Percentiles rank a stretch among this genome's conserved stretches.
These are phyloP conservation scores for Silvanus unidentatus DNA, from an alignment of 2,888 invertebrate genomes.

Conservation along the genomic window DNA sequence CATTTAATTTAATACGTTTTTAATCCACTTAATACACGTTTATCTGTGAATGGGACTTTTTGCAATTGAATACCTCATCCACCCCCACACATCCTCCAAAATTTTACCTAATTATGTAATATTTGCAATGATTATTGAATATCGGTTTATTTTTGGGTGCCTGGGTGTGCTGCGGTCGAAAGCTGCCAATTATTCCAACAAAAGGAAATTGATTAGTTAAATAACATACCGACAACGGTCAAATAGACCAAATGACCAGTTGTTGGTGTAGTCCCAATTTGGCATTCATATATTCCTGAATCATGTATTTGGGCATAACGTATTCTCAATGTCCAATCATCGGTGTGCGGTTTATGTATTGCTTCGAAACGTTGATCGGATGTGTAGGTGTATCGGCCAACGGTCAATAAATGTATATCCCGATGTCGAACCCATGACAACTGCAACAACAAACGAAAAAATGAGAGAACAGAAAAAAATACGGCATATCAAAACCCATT, in stretches of 20 bases:
- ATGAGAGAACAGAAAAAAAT: background rate
- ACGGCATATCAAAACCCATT: too few relatives aligned
- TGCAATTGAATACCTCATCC: too few relatives aligned
- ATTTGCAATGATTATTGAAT: too few relatives aligned
- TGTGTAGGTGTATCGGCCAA: conserved; percentile 73
- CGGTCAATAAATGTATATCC: conserved; percentile 69
- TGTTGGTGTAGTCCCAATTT: conserved; percentile 85
- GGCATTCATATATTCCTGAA: conserved; percentile 81
- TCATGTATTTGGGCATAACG: conserved; percentile 69
- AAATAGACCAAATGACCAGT: conserved; percentile 76
- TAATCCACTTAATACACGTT: too few relatives aligned
- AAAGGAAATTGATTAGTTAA: too few relatives aligned
- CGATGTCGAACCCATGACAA: conserved; percentile 75
- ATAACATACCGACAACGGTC: conserved; percentile 80
- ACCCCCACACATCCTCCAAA: too few relatives aligned
- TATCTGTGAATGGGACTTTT: too few relatives aligned
- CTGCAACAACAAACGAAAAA: conserved; percentile 42
- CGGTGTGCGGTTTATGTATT: conserved; percentile 77
- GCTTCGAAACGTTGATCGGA: conserved; percentile 81
- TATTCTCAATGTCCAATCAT: conserved; percentile 79
- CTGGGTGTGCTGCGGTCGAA: too few relatives aligned
- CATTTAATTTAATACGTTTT: too few relatives aligned
- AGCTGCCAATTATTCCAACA: too few relatives aligned
- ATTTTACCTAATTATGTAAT: too few relatives aligned
- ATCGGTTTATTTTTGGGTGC: too few relatives aligned